phyloP scores from a whole-genome alignment of 2,888 invertebrate species.

The Coleophora flavipennella region DNA sequence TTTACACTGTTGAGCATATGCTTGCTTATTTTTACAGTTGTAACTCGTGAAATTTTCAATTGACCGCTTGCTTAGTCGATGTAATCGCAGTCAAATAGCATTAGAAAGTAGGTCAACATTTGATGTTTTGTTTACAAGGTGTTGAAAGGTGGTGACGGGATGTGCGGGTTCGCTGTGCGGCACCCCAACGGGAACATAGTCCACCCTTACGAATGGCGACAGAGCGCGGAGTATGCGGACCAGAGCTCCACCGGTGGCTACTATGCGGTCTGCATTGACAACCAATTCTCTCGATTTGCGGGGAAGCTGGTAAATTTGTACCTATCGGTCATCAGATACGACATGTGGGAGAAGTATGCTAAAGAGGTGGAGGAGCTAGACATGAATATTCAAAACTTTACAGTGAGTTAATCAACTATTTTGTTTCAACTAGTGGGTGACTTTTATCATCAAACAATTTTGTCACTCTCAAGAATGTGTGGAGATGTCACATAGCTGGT shows the following conservation, averaged over 20 bases:
- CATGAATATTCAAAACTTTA: conserved; percentile 91
- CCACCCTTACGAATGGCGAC: conserved; percentile 91
- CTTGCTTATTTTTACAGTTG: not conserved
- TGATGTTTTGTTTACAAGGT: conserved; percentile 72
- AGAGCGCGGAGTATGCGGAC: conserved; percentile 92
- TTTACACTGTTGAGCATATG: conserved; percentile 11
- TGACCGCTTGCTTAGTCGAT: not conserved
- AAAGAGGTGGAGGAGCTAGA: conserved; percentile 91
- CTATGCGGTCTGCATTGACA: conserved; percentile 92
- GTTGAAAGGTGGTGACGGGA: conserved; percentile 92
- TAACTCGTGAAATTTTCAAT: not conserved
- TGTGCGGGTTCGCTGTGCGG: conserved; percentile 92
- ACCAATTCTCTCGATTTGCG: conserved; percentile 93
- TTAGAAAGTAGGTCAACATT: conserved; percentile 13
- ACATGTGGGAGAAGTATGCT: conserved; percentile 93
- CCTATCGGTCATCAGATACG: conserved; percentile 91
- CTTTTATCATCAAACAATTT: too few species aligned
- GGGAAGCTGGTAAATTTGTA: conserved; percentile 92
- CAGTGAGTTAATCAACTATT: too few species aligned
- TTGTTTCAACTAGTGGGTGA: too few species aligned
- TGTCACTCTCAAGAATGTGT: too few species aligned
- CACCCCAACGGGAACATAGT: conserved; percentile 89
- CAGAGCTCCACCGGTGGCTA: conserved; percentile 86
- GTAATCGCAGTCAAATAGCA: not conserved
- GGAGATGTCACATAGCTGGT: too few species aligned